These are phyloP conservation scores for Glyptemys insculpta DNA, from an alignment of 2,797 vertebrate species.

Conservation along the genomic window DNA sequence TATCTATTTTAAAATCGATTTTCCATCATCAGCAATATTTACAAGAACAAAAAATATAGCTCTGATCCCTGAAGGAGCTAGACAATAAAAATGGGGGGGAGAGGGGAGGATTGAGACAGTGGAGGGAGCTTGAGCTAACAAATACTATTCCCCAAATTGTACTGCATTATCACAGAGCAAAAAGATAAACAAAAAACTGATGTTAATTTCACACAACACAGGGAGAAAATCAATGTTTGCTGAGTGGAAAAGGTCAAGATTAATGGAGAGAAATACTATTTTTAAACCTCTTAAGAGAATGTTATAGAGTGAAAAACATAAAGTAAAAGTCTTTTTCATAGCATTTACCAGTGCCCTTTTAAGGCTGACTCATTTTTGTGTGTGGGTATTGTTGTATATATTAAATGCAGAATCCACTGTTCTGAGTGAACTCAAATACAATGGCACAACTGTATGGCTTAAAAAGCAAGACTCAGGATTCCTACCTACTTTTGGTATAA, in stretches of 20 bases:
- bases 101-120: background rate
- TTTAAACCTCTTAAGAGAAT: slow-evolving; percentile 51
- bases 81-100: background rate
- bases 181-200: background rate
- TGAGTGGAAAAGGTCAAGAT: slow-evolving; percentile 55
- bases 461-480: slow-evolving; percentile 41
- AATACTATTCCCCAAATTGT: slow-evolving; percentile 1
- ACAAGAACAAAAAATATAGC: slow-evolving; percentile 35
- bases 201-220: slow-evolving; percentile 14
- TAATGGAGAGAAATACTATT: slow-evolving; percentile 34
- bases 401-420: slow-evolving; percentile 12
- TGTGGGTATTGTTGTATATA: background rate
- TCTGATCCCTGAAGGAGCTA: background rate
- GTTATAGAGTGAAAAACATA: slow-evolving; percentile 45
- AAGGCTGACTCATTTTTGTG: slow-evolving; percentile 50
- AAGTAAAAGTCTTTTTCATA: slow-evolving; percentile 35
- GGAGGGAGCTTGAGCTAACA: background rate
- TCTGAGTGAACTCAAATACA: slow-evolving; percentile 11
- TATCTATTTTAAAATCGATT: background rate
- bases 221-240: background rate
- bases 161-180: background rate
- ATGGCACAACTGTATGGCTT: slow-evolving; percentile 16
- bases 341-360: slow-evolving; percentile 60
- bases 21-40: slow-evolving; percentile 10
- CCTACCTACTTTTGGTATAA: slow-evolving; percentile 53